Conservation (phyloP, 2,113 vertebrate genomes). For the Cyanistes caeruleus region DNA sequence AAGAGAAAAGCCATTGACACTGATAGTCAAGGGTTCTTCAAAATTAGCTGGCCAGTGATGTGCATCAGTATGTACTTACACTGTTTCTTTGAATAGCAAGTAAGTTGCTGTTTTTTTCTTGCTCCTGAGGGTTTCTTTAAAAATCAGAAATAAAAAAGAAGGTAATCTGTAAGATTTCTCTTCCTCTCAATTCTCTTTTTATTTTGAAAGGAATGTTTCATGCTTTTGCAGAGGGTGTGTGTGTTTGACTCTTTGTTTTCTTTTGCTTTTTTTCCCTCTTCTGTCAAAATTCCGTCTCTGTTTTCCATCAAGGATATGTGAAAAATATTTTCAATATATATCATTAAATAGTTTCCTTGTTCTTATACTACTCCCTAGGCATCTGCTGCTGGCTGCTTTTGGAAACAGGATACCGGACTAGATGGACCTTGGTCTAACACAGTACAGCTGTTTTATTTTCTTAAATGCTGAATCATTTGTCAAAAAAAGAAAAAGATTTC, state of each 20-base stretch:
- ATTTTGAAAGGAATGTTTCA: constrained; percentile 35
- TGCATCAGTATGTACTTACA: background rate
- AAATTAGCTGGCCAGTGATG: background rate
- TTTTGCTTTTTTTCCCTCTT: background rate
- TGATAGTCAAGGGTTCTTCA: background rate
- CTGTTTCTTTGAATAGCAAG: background rate
- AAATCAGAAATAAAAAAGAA: background rate
- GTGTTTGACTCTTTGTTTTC: constrained; percentile 27
- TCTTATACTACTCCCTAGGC: constrained; percentile 55
- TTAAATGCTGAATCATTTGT: constrained; percentile 17
- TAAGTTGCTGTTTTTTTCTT: background rate
- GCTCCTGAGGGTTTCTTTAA: background rate
- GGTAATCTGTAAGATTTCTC: background rate
- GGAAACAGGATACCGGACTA: constrained; percentile 47
- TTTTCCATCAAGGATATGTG: background rate
- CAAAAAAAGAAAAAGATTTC: background rate
- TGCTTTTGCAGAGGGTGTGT: background rate
- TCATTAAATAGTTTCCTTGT: constrained; percentile 65
- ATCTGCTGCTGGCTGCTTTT: constrained; percentile 47
- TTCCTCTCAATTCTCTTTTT: background rate
- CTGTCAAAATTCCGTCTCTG: constrained; percentile 30
- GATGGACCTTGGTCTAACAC: constrained; percentile 29
- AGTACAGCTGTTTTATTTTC: constrained; percentile 58
- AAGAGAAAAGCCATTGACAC: background rate
- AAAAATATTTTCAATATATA: constrained; percentile 46